A percentile compares a stretch with the other conserved stretches of the same genome.
These are phyloP conservation scores for Tragopan temminckii DNA, from an alignment of 2,797 vertebrate genomes.

Conservation along the genomic window DNA sequence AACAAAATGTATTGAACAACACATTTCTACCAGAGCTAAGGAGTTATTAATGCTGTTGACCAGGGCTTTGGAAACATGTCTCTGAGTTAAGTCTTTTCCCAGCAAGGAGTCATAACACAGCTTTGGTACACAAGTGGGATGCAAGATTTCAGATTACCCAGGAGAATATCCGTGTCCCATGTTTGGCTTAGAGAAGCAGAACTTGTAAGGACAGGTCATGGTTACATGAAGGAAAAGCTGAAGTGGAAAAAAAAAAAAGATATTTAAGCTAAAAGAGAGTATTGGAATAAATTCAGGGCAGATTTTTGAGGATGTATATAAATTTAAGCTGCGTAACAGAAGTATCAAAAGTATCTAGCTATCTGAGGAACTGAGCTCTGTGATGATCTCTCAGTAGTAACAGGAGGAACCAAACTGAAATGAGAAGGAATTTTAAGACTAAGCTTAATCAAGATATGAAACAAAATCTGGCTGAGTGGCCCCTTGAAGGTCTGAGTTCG, in stretches of 20 bases:
- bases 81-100: background rate
- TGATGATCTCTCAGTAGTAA: background rate
- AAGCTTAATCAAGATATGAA: background rate
- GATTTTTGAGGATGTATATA: background rate
- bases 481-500: background rate
- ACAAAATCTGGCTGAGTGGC: background rate
- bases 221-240: background rate
- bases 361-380: background rate
- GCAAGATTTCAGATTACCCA: background rate
- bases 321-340: background rate
- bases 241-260: background rate
- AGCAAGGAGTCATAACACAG: constrained; percentile 1
- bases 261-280: background rate
- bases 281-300: background rate
- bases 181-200: background rate
- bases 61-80: constrained; percentile 3
- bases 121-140: background rate
- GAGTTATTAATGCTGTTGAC: constrained; percentile 20
- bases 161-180: background rate
- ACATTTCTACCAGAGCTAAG: constrained; percentile 1
- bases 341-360: background rate
- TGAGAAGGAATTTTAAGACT: background rate
- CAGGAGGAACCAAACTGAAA: background rate
- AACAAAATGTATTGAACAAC: constrained; percentile 13
- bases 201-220: background rate